phyloP scores from a whole-genome alignment of 2,888 invertebrate genomes.

The Apotomis turbidana region DNA sequence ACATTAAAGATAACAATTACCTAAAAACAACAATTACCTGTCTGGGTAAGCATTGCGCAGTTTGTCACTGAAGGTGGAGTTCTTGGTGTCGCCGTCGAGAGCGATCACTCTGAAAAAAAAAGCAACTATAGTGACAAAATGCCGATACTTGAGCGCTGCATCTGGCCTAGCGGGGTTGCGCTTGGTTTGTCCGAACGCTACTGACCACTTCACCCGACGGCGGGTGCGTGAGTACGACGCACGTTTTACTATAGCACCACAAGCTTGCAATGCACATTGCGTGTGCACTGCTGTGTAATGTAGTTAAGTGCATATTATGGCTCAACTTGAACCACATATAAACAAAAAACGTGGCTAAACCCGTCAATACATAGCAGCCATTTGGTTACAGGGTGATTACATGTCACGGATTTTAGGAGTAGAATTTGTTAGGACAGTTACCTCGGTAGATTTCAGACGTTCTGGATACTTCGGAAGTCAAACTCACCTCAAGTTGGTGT shows the following conservation, averaged over 20 bases:
- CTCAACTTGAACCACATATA: too few species aligned
- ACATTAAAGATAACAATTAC: conserved; percentile 47
- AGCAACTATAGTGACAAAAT: background rate
- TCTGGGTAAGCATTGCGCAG: conserved; percentile 89
- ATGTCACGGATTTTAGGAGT: too few species aligned
- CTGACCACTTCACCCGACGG: conserved; percentile 44
- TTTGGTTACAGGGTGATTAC: too few species aligned
- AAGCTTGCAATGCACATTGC: background rate
- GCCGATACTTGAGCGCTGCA: too few species aligned
- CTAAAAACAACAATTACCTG: conserved; percentile 73
- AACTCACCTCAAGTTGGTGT: conserved; percentile 82
- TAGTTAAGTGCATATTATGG: too few species aligned
- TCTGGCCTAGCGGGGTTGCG: too few species aligned
- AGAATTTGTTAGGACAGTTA: too few species aligned
- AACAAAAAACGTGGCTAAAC: too few species aligned
- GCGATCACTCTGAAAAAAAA: conserved; percentile 90
- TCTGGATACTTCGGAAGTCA: background rate
- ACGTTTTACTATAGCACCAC: conserved; percentile 18
- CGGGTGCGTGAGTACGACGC: conserved; percentile 29
- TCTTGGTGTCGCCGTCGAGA: conserved; percentile 99
- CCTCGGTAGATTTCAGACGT: too few species aligned
- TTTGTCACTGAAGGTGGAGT: conserved; percentile 98
- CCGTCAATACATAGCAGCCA: too few species aligned
- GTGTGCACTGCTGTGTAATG: background rate
- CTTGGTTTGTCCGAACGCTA: conserved; percentile 52